These are phyloP conservation scores for Sesamia nonagrioides DNA, from an alignment of 1,140 invertebrate species.

Conservation along the genomic window DNA sequence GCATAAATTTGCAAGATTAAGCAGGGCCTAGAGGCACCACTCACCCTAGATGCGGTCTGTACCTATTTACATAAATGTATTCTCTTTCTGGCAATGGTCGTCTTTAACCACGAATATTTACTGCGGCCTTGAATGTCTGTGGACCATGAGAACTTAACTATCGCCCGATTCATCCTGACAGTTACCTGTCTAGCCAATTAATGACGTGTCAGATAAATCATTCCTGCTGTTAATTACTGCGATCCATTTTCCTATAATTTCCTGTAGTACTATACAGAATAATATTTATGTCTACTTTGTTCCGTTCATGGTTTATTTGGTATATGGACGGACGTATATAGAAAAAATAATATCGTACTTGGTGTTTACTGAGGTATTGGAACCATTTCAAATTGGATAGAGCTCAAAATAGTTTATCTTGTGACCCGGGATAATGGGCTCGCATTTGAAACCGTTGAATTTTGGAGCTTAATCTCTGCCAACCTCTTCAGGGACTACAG, in stretches of 20 bases:
- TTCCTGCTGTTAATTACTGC: constrained; percentile 1
- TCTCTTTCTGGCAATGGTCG: constrained; percentile 60
- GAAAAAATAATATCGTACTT: not conserved
- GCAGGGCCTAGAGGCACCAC: constrained; percentile 56
- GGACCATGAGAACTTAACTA: not conserved
- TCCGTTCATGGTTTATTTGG: too few species aligned
- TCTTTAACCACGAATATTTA: constrained; percentile 52
- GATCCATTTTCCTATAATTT: constrained; percentile 3
- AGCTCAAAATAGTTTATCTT: not conserved
- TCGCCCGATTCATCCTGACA: not conserved
- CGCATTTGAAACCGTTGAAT: not conserved
- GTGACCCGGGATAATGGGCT: not conserved
- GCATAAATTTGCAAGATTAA: constrained; percentile 86
- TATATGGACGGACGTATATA: not conserved
- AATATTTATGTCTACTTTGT: not conserved
- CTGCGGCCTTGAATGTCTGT: constrained; percentile 26
- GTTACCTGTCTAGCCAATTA: not conserved
- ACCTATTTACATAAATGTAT: constrained; percentile 79
- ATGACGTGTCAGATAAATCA: constrained; percentile 11
- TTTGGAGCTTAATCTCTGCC: not conserved
- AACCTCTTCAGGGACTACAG: not conserved
- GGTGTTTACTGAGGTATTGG: not conserved
- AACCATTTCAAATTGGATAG: not conserved
- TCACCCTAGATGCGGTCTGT: constrained; percentile 64
- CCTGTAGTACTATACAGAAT: not conserved